Evolutionary conservation across 2,797 vertebrate genomes (phyloP).

Genomic region (Loris lydekkerianus): DNA sequence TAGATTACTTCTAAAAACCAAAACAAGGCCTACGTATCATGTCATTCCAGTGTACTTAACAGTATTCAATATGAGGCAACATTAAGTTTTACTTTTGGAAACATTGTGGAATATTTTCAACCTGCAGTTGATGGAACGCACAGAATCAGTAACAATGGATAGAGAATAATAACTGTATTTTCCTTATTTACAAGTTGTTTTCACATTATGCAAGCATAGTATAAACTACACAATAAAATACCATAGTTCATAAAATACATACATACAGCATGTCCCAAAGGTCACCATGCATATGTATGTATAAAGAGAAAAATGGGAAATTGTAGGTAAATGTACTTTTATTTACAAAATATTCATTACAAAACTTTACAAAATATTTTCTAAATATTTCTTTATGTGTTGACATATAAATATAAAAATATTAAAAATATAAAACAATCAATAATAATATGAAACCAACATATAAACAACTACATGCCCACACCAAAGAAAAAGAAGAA

Average conservation of each 20-base stretch:
- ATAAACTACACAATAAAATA: not conserved
- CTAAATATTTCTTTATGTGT: no score
- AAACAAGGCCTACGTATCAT: not conserved
- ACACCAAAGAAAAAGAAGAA: no score
- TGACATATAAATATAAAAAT: no score
- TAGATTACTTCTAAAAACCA: not conserved
- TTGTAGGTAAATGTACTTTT: no score
- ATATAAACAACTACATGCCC: no score
- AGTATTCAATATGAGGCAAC: not conserved
- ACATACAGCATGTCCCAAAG: no score
- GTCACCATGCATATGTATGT: no score
- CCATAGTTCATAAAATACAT: not conserved
- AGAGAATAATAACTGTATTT: not conserved
- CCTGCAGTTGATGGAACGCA: not conserved
- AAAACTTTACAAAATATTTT: no score
- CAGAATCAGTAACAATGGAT: not conserved
- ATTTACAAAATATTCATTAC: no score
- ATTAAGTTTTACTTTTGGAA: not conserved
- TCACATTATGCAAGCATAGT: not conserved
- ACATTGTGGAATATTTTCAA: not conserved
- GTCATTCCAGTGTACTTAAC: not conserved
- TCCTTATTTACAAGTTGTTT: not conserved
- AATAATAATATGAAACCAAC: no score
- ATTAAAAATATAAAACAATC: no score
- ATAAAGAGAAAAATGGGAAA: no score